Conservation (phyloP, 1,140 invertebrate genomes). For the Trichonephila inaurata region DNA sequence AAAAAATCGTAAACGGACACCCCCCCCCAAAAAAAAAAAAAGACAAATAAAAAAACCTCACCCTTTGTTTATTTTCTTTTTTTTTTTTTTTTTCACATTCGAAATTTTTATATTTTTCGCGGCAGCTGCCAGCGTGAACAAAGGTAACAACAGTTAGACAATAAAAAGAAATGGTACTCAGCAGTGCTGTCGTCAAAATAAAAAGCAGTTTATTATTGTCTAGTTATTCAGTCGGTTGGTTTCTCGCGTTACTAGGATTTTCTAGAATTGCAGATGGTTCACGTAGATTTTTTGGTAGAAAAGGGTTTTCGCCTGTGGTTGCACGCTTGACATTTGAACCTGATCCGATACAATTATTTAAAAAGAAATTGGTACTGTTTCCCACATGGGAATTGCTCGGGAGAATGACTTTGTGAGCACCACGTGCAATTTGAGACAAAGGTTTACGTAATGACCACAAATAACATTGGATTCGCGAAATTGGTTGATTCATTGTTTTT, state of each 20-base stretch:
- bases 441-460: too few relatives aligned
- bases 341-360: background rate
- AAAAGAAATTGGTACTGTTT: background rate
- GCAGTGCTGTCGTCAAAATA: background rate
- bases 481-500: too few relatives aligned
- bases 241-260: slow-evolving; percentile 18
- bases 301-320: background rate
- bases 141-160: slow-evolving; percentile 36
- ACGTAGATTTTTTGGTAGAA: background rate
- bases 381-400: background rate
- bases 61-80: background rate
- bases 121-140: slow-evolving; percentile 20
- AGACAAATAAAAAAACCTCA: slow-evolving; percentile 34
- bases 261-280: slow-evolving; percentile 37
- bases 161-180: background rate
- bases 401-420: background rate
- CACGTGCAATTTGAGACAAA: too few relatives aligned
- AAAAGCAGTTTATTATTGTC: slow-evolving; percentile 31
- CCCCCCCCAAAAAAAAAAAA: slow-evolving; percentile 6
- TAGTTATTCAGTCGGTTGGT: slow-evolving; percentile 7
- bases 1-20: slow-evolving; percentile 48
- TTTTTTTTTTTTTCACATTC: background rate
- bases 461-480: too few relatives aligned
- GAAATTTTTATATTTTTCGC: slow-evolving; percentile 28
- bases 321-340: background rate